These are phyloP conservation scores for Melanostoma scalare DNA, from an alignment of 2,888 invertebrate species.

Conservation along the genomic window DNA sequence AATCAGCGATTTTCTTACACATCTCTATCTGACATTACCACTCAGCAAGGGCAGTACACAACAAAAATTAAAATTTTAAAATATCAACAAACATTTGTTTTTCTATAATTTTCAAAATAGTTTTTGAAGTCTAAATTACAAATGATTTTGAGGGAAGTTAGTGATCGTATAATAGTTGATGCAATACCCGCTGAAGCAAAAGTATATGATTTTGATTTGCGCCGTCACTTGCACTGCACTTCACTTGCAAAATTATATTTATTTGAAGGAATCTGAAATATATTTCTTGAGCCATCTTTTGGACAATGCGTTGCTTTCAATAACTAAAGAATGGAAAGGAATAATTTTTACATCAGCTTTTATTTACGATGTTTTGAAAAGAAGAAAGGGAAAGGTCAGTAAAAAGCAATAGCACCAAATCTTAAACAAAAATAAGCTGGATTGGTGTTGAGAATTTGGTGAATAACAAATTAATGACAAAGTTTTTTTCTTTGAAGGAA, in stretches of 20 bases:
- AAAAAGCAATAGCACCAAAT: background rate
- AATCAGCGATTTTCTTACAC: too few relatives aligned
- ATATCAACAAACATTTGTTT: conserved; percentile 7
- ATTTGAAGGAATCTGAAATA: conserved; percentile 21
- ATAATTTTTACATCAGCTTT: conserved; percentile 58
- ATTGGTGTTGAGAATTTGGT: background rate
- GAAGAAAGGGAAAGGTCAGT: conserved; percentile 51
- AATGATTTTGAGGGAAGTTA: conserved; percentile 56
- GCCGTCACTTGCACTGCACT: too few relatives aligned
- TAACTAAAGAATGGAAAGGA: conserved; percentile 52
- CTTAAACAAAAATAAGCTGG: background rate
- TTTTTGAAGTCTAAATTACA: background rate
- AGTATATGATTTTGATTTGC: conserved; percentile 15
- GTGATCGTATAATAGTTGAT: conserved; percentile 50
- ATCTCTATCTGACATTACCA: too few relatives aligned
- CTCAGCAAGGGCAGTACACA: too few relatives aligned
- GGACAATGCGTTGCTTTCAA: conserved; percentile 38
- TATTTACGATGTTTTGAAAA: conserved; percentile 45
- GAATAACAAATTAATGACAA: too few relatives aligned
- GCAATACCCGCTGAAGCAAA: conserved; percentile 35
- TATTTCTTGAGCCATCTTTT: conserved; percentile 59
- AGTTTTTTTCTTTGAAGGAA: conserved; percentile 3
- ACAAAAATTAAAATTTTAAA: background rate
- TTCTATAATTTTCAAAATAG: background rate
- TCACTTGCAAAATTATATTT: background rate